These are phyloP conservation scores for Leptogaster cylindrica DNA, from an alignment of 2,888 invertebrate species.

Conservation along the genomic window DNA sequence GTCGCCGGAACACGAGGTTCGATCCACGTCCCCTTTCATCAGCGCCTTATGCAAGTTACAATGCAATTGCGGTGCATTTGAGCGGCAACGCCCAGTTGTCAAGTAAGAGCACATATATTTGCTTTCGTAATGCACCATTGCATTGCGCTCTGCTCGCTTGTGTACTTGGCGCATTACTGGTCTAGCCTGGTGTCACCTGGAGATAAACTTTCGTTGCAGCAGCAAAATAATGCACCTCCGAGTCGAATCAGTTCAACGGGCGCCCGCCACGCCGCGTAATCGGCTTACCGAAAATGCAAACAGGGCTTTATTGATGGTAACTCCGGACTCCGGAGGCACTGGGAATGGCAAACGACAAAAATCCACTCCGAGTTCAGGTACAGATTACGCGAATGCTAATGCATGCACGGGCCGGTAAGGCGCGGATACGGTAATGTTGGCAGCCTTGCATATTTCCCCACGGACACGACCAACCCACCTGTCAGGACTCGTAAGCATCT, in stretches of 20 bases:
- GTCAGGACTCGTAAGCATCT: slow-evolving; percentile 14
- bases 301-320: background rate
- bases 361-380: background rate
- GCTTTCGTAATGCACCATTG: slow-evolving; percentile 23
- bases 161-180: background rate
- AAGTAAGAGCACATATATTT: slow-evolving; percentile 17
- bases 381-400: background rate
- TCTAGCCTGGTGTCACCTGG: slow-evolving; percentile 8
- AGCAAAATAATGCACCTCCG: slow-evolving; percentile 6
- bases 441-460: background rate
- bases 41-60: slow-evolving; percentile 13
- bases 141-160: background rate
- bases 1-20: background rate
- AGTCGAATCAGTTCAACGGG: background rate
- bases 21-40: background rate
- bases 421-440: background rate
- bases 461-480: background rate
- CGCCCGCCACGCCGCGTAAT: background rate
- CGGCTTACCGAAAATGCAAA: slow-evolving; percentile 11
- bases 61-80: background rate
- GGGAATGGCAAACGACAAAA: background rate
- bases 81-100: slow-evolving; percentile 19
- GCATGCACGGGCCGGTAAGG: background rate
- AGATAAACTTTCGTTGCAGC: slow-evolving; percentile 25
- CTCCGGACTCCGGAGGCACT: background rate